phyloP scores from a whole-genome alignment of 2,888 invertebrate genomes.

The Hanleya hanleyi region DNA sequence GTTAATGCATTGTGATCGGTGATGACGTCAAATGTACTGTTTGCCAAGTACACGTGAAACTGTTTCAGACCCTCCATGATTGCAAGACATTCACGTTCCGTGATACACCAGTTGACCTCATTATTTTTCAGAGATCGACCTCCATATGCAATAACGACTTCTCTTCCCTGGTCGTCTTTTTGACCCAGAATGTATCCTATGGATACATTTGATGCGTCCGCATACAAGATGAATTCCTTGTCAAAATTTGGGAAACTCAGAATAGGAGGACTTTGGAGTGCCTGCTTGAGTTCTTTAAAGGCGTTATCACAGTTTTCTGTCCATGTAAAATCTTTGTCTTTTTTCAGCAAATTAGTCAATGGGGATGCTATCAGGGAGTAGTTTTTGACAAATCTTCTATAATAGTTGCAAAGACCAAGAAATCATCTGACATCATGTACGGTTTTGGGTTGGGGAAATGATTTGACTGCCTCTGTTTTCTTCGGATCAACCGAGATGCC shows the following conservation, averaged over 20 bases:
- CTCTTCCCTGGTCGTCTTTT: conserved; percentile 2
- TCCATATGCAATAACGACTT: conserved; percentile 18
- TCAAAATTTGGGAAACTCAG: conserved; percentile 14
- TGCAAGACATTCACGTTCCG: conserved; percentile 20
- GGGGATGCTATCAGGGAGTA: conserved; percentile 48
- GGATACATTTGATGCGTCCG: conserved; percentile 22
- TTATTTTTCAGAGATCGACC: conserved; percentile 11
- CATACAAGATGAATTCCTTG: conserved; percentile 6
- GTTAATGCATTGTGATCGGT: conserved; percentile 20
- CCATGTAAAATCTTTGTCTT: conserved; percentile 49
- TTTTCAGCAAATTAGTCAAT: conserved; percentile 52
- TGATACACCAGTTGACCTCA: conserved; percentile 17
- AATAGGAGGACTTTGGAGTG: conserved; percentile 19
- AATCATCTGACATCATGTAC: neutral
- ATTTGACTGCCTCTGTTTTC: neutral
- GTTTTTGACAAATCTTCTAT: conserved; percentile 59
- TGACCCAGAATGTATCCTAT: conserved; percentile 31
- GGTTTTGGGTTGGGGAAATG: neutral
- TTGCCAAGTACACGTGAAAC: conserved; percentile 17
- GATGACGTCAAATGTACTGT: neutral
- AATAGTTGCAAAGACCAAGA: conserved; percentile 53
- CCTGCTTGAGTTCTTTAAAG: conserved; percentile 50
- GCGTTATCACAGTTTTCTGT: conserved; percentile 45
- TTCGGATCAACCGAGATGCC: neutral
- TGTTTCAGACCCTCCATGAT: conserved; percentile 22